These are phyloP conservation scores for Phalangium opilio DNA, from an alignment of 2,888 invertebrate species.

Conservation along the genomic window DNA sequence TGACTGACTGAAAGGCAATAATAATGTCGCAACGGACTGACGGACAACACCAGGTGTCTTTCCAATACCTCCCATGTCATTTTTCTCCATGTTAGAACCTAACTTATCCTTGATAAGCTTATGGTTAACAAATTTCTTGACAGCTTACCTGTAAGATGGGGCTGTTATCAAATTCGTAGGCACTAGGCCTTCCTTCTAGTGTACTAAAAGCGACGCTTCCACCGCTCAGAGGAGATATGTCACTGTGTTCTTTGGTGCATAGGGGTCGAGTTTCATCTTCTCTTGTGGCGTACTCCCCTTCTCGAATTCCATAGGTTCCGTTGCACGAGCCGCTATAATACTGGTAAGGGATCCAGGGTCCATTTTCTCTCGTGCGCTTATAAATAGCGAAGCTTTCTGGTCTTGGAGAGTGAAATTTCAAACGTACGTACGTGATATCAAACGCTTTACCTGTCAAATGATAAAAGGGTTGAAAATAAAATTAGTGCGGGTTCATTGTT, in stretches of 20 bases:
- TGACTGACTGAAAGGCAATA: too few relatives aligned
- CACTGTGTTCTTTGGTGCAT: slow-evolving; percentile 95
- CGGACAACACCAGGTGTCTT: too few relatives aligned
- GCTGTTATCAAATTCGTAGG: slow-evolving; percentile 78
- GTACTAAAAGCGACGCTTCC: slow-evolving; percentile 95
- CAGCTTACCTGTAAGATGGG: slow-evolving; percentile 69
- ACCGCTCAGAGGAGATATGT: slow-evolving; percentile 88
- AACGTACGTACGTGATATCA: slow-evolving; percentile 88
- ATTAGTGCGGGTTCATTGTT: too few relatives aligned
- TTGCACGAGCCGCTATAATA: slow-evolving; percentile 86
- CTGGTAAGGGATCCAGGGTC: slow-evolving; percentile 76
- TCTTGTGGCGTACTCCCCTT: slow-evolving; percentile 55
- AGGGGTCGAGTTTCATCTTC: slow-evolving; percentile 77
- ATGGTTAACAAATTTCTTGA: too few relatives aligned
- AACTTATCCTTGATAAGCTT: too few relatives aligned
- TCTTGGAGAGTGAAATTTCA: slow-evolving; percentile 85
- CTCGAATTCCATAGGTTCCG: slow-evolving; percentile 72
- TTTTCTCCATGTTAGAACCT: too few relatives aligned
- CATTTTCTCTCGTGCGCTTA: slow-evolving; percentile 58
- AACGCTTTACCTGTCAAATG: slow-evolving; percentile 69
- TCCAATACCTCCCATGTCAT: too few relatives aligned
- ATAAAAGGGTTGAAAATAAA: slow-evolving; percentile 13
- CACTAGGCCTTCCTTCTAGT: slow-evolving; percentile 82
- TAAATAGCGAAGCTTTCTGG: slow-evolving; percentile 96
- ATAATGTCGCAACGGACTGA: too few relatives aligned